A percentile compares a stretch with the other conserved stretches of the same genome.
phyloP scores from a whole-genome alignment of 2,113 vertebrate genomes.

The Arvicanthis niloticus region DNA sequence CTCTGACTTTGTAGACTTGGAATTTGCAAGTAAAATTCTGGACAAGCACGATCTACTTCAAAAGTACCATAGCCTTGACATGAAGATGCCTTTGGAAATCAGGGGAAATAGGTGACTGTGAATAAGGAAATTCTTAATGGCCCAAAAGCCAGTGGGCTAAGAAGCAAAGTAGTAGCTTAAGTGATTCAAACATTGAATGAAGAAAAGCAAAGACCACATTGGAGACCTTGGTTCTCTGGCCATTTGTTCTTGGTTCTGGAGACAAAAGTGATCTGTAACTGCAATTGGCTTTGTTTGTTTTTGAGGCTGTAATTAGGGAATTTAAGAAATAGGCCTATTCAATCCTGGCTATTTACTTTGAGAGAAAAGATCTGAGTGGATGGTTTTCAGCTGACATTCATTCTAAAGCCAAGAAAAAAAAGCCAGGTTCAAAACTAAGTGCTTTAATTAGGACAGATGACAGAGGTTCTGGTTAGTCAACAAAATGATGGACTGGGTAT shows the following conservation, averaged over 20 bases:
- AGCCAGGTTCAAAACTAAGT: no score
- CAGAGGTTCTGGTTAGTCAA: no score
- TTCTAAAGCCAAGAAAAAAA: no score
- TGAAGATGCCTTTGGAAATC: conserved; percentile 12
- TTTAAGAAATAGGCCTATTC: not conserved
- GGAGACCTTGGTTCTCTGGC: not conserved
- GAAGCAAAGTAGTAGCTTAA: not conserved
- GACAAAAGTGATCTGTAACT: not conserved
- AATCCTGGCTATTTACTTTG: no score
- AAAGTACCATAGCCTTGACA: not conserved
- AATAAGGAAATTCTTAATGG: conserved; percentile 31
- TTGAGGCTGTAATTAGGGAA: conserved; percentile 22
- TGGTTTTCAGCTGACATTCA: no score
- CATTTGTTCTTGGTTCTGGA: conserved; percentile 7
- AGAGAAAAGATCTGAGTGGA: no score
- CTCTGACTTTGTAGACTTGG: conserved; percentile 20
- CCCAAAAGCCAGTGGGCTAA: not conserved
- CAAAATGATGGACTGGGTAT: no score
- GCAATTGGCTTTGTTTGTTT: not conserved
- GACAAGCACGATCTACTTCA: not conserved
- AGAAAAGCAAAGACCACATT: not conserved
- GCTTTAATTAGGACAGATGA: no score
- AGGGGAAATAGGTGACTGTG: not conserved
- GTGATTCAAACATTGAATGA: conserved; percentile 24
- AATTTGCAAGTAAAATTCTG: not conserved